A percentile compares a stretch with the other conserved stretches of the same genome.
Conservation (phyloP, 2,113 vertebrate species). For the Strix uralensis region DNA sequence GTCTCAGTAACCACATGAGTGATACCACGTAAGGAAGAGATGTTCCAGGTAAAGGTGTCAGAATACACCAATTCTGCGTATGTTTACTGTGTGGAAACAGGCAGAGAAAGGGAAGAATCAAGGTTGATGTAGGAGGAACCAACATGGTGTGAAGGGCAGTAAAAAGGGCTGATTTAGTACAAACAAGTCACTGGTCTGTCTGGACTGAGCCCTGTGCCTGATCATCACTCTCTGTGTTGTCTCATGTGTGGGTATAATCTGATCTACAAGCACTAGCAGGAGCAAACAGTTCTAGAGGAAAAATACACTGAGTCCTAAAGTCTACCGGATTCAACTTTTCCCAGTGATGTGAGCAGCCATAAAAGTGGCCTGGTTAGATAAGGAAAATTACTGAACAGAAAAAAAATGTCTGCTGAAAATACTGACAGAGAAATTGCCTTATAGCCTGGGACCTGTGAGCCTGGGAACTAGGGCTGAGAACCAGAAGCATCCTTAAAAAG, state of each 20-base stretch:
- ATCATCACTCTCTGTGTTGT: neutral
- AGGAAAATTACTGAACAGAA: neutral
- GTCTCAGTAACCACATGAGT: neutral
- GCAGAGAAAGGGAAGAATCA: neutral
- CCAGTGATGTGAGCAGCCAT: neutral
- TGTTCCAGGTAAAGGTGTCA: neutral
- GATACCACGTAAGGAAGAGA: neutral
- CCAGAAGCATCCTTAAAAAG: neutral
- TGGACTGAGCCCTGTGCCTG: neutral
- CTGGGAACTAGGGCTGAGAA: neutral
- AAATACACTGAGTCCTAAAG: neutral
- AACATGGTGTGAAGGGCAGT: neutral
- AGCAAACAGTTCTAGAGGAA: neutral
- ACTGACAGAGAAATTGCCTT: neutral
- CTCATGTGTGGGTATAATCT: neutral
- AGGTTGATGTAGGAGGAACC: neutral
- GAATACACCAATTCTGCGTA: fast-evolving
- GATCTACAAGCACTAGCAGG: neutral
- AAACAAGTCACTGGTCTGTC: neutral
- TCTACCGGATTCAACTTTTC: neutral
- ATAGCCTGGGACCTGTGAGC: neutral
- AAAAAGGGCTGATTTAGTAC: neutral
- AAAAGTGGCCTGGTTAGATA: neutral
- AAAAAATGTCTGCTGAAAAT: neutral
- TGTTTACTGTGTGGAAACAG: neutral